These are phyloP conservation scores for Serrognathus titanus DNA, from an alignment of 2,888 invertebrate species.

Conservation along the genomic window DNA sequence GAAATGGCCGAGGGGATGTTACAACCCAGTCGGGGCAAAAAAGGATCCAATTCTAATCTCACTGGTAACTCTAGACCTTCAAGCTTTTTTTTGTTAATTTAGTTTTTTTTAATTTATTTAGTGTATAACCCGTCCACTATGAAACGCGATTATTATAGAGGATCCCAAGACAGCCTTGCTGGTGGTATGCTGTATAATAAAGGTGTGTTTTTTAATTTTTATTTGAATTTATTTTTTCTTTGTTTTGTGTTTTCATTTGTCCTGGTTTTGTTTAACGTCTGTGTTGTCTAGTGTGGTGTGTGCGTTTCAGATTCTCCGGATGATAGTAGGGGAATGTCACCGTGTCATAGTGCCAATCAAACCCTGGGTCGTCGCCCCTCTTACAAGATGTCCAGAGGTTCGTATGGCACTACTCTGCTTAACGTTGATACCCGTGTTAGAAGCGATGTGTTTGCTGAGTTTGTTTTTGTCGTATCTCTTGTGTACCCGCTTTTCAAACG, in stretches of 20 bases:
- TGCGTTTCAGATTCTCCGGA: conserved; percentile 65
- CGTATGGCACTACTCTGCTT: conserved; percentile 19
- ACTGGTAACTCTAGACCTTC: conserved; percentile 58
- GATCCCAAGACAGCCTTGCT: conserved; percentile 86
- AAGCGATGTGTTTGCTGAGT: neutral
- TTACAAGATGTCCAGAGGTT: conserved; percentile 84
- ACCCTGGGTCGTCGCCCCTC: conserved; percentile 79
- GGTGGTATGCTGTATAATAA: conserved; percentile 62
- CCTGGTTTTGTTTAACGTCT: neutral
- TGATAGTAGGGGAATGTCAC: conserved; percentile 72
- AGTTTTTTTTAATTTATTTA: conserved; percentile 22
- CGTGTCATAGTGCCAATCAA: conserved; percentile 60
- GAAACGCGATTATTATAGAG: conserved; percentile 88
- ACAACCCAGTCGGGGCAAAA: conserved; percentile 69
- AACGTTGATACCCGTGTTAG: conserved; percentile 6
- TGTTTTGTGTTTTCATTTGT: neutral
- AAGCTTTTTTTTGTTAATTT: conserved; percentile 25
- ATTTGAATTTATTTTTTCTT: conserved; percentile 24
- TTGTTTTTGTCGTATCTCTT: conserved; percentile 11
- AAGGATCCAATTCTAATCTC: conserved; percentile 78
- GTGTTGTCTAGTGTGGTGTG: neutral
- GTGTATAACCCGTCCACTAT: conserved; percentile 60
- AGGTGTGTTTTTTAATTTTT: conserved; percentile 61
- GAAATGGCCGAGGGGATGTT: conserved; percentile 76
- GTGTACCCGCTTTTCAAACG: conserved; percentile 18